A percentile compares a stretch with the other conserved stretches of the same genome.
Evolutionary conservation across 2,113 vertebrate genomes (phyloP).

Genomic region (Rousettus leschenaultii): DNA sequence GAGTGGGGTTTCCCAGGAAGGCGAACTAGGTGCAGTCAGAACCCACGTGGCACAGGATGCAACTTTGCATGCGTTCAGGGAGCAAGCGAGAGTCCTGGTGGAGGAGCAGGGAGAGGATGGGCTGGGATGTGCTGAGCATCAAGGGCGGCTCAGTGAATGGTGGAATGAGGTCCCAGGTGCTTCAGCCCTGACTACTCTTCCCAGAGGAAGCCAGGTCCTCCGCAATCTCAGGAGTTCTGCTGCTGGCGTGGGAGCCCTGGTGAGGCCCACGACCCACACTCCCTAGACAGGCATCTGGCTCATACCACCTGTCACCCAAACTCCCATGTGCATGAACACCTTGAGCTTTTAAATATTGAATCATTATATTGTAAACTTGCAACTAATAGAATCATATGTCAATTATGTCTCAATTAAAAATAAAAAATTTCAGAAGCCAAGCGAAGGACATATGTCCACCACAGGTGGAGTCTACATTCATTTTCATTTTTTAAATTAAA

Average conservation of each 20-base stretch:
- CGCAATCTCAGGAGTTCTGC: neutral
- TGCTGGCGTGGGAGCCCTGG: too few relatives aligned
- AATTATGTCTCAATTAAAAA: neutral
- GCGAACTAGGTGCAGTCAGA: neutral
- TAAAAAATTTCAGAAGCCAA: neutral
- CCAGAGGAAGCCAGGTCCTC: neutral
- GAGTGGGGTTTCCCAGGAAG: neutral
- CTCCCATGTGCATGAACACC: neutral
- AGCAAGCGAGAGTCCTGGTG: neutral
- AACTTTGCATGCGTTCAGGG: rapidly evolving
- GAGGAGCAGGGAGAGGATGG: neutral
- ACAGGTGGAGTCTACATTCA: neutral
- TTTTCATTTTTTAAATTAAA: neutral
- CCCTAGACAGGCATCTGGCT: neutral
- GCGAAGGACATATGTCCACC: neutral
- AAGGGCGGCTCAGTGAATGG: neutral
- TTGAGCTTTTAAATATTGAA: neutral
- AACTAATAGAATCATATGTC: neutral
- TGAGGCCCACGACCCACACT: neutral
- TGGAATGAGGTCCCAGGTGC: neutral
- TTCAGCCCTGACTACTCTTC: neutral
- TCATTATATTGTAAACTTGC: neutral
- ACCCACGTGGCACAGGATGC: too few relatives aligned
- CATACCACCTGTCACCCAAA: neutral
- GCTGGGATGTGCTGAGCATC: neutral